These are phyloP conservation scores for Pogonocherus hispidulus DNA, from an alignment of 2,888 invertebrate species.

Conservation along the genomic window DNA sequence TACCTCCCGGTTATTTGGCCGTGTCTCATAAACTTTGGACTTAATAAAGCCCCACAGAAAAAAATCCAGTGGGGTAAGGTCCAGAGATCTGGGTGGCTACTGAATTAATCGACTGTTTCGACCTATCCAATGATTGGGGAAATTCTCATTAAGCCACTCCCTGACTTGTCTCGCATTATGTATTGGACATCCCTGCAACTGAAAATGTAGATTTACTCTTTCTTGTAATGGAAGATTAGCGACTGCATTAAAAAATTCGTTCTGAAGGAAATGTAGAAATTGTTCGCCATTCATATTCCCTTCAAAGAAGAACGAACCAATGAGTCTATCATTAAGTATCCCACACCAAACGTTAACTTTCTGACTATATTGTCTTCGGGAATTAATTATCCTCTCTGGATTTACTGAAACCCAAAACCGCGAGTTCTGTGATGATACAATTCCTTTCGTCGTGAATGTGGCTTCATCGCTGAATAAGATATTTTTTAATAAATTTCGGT, in stretches of 20 bases:
- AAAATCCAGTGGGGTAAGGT: not conserved
- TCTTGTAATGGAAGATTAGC: not conserved
- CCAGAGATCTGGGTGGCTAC: not conserved
- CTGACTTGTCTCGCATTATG: not conserved
- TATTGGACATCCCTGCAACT: too few relatives aligned
- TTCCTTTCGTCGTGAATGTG: not conserved
- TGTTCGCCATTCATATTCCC: not conserved
- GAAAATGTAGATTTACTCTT: too few relatives aligned
- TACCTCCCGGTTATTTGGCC: not conserved
- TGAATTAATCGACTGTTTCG: not conserved
- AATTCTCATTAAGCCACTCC: slow-evolving; percentile 1
- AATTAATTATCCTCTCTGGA: slow-evolving; percentile 7
- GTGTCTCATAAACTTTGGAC: not conserved
- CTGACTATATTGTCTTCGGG: not conserved
- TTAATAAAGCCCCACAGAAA: slow-evolving; percentile 7
- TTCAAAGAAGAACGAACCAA: not conserved
- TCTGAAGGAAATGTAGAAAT: too few relatives aligned
- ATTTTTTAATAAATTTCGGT: not conserved
- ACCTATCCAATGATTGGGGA: not conserved
- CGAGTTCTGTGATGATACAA: too few relatives aligned
- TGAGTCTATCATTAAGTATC: too few relatives aligned
- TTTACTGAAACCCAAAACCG: not conserved
- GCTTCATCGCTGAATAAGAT: slow-evolving; percentile 6
- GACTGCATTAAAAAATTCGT: not conserved
- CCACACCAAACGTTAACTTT: not conserved